Evolutionary conservation across 2,113 vertebrate species (phyloP).

Genomic region (Ctenomys sociabilis): DNA sequence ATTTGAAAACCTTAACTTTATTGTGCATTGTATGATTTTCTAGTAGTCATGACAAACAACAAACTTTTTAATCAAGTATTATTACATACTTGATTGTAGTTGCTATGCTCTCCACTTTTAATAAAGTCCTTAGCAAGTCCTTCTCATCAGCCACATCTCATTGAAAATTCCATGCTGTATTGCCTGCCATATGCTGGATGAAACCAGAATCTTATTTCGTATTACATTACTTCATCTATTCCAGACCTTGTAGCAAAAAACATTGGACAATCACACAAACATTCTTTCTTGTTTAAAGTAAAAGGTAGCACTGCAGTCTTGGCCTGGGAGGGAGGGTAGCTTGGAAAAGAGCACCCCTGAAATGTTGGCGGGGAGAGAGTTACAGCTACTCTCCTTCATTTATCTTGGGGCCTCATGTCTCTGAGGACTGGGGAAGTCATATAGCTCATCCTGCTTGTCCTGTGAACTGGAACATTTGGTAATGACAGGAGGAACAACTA

Average conservation of each 20-base stretch:
- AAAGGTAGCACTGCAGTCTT: rapidly evolving
- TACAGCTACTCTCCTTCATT: neutral
- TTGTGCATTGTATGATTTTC: neutral
- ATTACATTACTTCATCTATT: neutral
- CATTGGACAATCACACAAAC: neutral
- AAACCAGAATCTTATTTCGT: neutral
- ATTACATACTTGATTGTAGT: neutral
- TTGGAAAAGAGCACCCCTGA: neutral
- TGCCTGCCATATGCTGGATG: neutral
- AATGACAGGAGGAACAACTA: neutral
- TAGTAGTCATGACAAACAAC: neutral
- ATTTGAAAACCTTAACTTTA: neutral
- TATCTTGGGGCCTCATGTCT: neutral
- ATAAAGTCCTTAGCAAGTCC: neutral
- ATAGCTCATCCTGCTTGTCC: neutral
- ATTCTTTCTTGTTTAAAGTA: neutral
- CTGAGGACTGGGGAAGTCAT: slow-evolving; percentile 6
- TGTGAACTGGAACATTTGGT: neutral
- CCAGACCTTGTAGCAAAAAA: neutral
- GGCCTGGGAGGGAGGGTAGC: rapidly evolving
- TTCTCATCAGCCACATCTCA: neutral
- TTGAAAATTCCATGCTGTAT: neutral
- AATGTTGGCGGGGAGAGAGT: neutral
- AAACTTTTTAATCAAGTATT: neutral
- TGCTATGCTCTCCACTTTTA: neutral